Percentiles rank a stretch among this genome's conserved stretches.
These are phyloP conservation scores for Coptotermes formosanus DNA, from an alignment of 1,140 invertebrate species.

Conservation along the genomic window DNA sequence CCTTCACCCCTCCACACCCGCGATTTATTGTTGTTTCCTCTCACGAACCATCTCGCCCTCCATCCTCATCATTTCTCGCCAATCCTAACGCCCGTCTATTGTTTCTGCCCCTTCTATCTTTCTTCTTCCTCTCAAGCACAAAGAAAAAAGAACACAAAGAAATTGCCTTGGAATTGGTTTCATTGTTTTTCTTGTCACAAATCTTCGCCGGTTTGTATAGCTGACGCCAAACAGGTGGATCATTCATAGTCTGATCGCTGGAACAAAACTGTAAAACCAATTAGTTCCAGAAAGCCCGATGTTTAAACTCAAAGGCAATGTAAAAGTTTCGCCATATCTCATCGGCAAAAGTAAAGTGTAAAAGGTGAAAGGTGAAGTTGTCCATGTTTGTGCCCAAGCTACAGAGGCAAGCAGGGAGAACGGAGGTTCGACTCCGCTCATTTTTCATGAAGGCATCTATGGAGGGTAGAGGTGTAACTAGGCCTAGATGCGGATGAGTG, in stretches of 20 bases:
- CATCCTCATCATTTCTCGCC: not conserved
- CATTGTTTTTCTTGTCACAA: conserved; percentile 12
- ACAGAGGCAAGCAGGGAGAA: too few species aligned
- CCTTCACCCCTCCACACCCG: not conserved
- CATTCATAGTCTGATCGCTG: not conserved
- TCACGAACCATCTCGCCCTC: not conserved
- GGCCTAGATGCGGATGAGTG: too few species aligned
- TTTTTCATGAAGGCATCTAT: too few species aligned
- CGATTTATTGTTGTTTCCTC: conserved; percentile 5
- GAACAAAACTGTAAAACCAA: not conserved
- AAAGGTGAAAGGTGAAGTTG: too few species aligned
- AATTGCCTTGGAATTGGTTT: conserved; percentile 16
- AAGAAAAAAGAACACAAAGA: not conserved
- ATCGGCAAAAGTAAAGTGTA: too few species aligned
- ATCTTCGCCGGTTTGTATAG: not conserved
- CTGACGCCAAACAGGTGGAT: not conserved
- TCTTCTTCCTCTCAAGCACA: not conserved
- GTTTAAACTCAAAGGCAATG: not conserved
- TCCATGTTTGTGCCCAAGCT: too few species aligned
- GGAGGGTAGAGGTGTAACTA: too few species aligned
- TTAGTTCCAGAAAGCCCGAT: not conserved
- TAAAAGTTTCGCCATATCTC: too few species aligned
- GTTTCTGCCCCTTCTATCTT: not conserved
- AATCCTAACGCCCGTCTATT: not conserved
- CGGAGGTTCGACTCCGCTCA: too few species aligned